Evolutionary conservation across 2,888 invertebrate species (phyloP).

Genomic region (Omphaloscelis lunosa): DNA sequence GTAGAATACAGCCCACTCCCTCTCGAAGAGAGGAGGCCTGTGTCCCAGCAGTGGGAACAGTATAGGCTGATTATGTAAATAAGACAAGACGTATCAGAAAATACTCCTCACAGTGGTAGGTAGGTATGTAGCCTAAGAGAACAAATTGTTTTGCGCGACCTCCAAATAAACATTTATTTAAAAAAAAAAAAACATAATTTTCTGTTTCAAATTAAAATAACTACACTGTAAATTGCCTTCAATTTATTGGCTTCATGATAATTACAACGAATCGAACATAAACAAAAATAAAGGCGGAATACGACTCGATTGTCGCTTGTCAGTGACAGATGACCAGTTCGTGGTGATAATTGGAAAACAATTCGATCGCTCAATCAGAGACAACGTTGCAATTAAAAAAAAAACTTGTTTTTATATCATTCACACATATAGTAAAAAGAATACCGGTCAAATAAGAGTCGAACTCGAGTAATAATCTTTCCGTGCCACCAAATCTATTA

Average conservation of each 20-base stretch:
- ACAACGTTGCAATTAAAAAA: conserved; percentile 25
- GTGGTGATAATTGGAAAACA: conserved; percentile 56
- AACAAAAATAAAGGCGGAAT: conserved; percentile 45
- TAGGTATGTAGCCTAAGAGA: not conserved
- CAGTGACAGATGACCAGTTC: conserved; percentile 58
- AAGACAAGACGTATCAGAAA: not conserved
- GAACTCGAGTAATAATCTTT: not conserved
- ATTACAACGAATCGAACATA: conserved; percentile 43
- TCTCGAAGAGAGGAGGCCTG: too few relatives aligned
- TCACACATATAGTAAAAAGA: not conserved
- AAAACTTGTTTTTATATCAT: not conserved
- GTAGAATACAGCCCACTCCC: too few relatives aligned
- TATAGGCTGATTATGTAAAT: too few relatives aligned
- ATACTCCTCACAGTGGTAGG: not conserved
- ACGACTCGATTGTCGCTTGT: conserved; percentile 46
- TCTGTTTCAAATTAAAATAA: conserved; percentile 5
- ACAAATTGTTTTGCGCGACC: too few relatives aligned
- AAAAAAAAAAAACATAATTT: conserved; percentile 5
- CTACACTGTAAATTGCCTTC: conserved; percentile 22
- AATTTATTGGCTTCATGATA: conserved; percentile 49
- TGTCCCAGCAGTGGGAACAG: too few relatives aligned
- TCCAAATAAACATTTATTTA: not conserved
- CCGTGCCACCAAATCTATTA: not conserved
- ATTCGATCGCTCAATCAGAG: conserved; percentile 51
- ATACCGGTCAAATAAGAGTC: not conserved